Percentiles rank a stretch among this genome's conserved stretches.
Conservation (phyloP, 1,140 invertebrate species). For the Pseudobourletiella spinata region DNA sequence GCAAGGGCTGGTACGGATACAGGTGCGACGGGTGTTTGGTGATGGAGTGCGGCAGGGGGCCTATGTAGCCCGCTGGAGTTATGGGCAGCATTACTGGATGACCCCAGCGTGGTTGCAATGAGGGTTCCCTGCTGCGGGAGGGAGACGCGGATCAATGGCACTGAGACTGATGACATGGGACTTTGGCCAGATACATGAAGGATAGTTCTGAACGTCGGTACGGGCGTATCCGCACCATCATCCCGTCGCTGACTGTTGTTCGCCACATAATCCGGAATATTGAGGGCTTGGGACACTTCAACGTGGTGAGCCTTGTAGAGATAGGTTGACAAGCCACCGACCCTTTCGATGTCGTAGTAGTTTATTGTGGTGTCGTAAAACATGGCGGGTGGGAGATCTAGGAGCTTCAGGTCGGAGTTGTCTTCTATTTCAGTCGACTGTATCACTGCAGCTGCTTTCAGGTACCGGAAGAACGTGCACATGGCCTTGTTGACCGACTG, state of each 20-base stretch:
- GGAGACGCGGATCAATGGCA: not conserved
- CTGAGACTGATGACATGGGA: not conserved
- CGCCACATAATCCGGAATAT: constrained; percentile 22
- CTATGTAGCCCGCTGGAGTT: not conserved
- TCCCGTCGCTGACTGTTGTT: not conserved
- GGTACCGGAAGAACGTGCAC: constrained; percentile 26
- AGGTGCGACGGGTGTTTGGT: constrained; percentile 1
- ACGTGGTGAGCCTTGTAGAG: constrained; percentile 27
- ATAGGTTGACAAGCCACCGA: constrained; percentile 51
- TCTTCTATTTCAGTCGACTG: constrained; percentile 21
- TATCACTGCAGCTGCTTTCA: constrained; percentile 16
- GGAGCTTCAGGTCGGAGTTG: constrained; percentile 4
- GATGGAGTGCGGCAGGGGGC: not conserved
- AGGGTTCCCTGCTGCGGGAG: not conserved
- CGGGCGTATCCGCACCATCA: not conserved
- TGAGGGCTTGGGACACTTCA: constrained; percentile 24
- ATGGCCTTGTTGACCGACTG: constrained; percentile 28
- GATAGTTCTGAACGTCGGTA: not conserved
- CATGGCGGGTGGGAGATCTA: constrained; percentile 15
- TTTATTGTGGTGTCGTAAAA: constrained; percentile 46
- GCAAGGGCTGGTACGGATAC: not conserved
- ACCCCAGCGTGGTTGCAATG: not conserved
- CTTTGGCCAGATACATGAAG: not conserved
- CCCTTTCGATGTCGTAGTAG: constrained; percentile 56
- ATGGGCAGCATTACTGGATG: no score